These are phyloP conservation scores for Netelia fuscicornis DNA, from an alignment of 2,888 invertebrate genomes.

Conservation along the genomic window DNA sequence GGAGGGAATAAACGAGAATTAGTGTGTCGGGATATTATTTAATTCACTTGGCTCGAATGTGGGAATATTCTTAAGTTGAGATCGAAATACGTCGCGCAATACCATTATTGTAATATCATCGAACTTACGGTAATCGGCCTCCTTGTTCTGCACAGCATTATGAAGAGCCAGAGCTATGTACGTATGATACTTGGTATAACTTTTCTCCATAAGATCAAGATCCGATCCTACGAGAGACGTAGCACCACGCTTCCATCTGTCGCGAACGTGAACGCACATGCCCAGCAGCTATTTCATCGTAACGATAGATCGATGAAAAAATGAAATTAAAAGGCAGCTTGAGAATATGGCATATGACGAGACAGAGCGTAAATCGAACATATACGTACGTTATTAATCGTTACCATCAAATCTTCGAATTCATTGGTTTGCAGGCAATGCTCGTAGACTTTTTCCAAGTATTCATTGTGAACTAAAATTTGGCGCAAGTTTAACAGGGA, in stretches of 20 bases:
- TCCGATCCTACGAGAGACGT: slow-evolving; percentile 75
- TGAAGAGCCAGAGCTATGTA: slow-evolving; percentile 81
- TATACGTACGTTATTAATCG: slow-evolving; percentile 80
- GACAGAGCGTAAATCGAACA: not conserved
- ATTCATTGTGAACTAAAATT: slow-evolving; percentile 81
- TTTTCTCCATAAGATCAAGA: slow-evolving; percentile 79
- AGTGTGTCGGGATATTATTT: not conserved
- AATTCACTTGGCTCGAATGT: slow-evolving; percentile 31
- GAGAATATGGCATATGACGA: not conserved
- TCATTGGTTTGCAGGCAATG: slow-evolving; percentile 82
- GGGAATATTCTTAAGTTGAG: slow-evolving; percentile 39
- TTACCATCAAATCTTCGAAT: slow-evolving; percentile 79
- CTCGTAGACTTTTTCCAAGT: slow-evolving; percentile 81
- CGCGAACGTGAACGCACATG: slow-evolving; percentile 81
- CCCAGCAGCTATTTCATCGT: slow-evolving; percentile 77
- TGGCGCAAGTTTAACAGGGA: slow-evolving; percentile 2
- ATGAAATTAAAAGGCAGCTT: not conserved
- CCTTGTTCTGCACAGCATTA: slow-evolving; percentile 81
- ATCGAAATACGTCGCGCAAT: slow-evolving; percentile 70
- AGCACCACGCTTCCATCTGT: slow-evolving; percentile 80
- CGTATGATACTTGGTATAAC: slow-evolving; percentile 82
- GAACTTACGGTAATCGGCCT: slow-evolving; percentile 83
- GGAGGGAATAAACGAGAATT: not conserved
- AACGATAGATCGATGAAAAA: not conserved
- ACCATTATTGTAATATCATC: slow-evolving; percentile 36